Evolutionary conservation across 1,140 invertebrate genomes (phyloP), one percentile per base, ranked within the genome.

Genomic region (Pachypeltis micranthus): DNA sequence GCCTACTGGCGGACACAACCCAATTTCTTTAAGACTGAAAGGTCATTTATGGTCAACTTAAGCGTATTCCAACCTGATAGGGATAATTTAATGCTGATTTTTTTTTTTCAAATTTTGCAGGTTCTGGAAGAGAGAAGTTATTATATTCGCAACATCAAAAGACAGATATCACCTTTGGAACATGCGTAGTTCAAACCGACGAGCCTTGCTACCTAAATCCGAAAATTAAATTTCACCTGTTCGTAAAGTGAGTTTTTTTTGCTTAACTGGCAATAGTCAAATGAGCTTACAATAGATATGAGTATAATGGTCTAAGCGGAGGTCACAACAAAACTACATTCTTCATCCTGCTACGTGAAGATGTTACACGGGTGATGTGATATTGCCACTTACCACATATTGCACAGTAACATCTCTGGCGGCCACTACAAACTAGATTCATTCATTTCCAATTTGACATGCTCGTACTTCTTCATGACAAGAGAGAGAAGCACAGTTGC

Each of bases 131-230:
- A n/a, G n/a, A n/a, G n/a, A n/a, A n/a, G n/a, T n/a, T n/a, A n/a
- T n/a, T n/a, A n/a, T n/a, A n/a, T n/a, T n/a, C n/a, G n/a, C n/a
- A n/a, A n/a, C n/a, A n/a, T n/a, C n/a, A n/a, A n/a, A n/a, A n/a
- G n/a, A n/a, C n/a, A n/a, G 47, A 51, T 10, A 4, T 51, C 47
- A 16, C 47, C 23, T 4, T 21, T 51, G 61, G 56, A 57, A 62
- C 2, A 39, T 59, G 59, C 54, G 31, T 39, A 10, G n/a, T 59
- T 19, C 63, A 64, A 29, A 14, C 60, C 25, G 60, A 60, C 47
- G 28, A 59, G 31, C 63, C 63, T 25, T 64, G 63, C 44, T 54
- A 64, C 44, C 44, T 23, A 4, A 60, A 60, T 23, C 26, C 59
- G 16, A 16, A 34, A 10, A 60, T 64, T 14, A 59, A 60, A 58